Conservation (phyloP, 2,113 vertebrate species). For the Channa argus region DNA sequence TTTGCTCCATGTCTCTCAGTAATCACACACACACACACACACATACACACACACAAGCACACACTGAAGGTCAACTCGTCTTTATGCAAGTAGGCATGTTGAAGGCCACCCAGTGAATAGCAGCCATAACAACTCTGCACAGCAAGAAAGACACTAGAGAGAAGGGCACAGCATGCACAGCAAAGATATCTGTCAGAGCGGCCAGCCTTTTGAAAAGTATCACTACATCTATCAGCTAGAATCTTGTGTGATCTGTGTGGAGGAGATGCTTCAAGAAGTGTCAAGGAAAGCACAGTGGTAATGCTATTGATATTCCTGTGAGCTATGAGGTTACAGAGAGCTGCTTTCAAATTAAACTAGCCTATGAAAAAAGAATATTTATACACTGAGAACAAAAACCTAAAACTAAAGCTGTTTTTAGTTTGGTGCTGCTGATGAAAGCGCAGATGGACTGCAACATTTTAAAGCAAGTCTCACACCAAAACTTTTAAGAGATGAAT, state of each 20-base stretch:
- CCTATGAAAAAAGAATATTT: conserved; percentile 40
- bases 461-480: conserved; percentile 21
- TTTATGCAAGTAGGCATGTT: conserved; percentile 54
- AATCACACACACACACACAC: conserved; percentile 18
- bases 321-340: conserved; percentile 47
- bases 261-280: conserved; percentile 61
- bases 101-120: conserved; percentile 66
- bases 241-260: conserved; percentile 39
- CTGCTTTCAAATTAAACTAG: conserved; percentile 36
- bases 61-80: conserved; percentile 52
- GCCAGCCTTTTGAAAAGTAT: conserved; percentile 57
- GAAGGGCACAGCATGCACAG: conserved; percentile 43
- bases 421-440: conserved; percentile 42
- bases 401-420: conserved; percentile 40
- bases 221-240: conserved; percentile 59
- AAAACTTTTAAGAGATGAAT: conserved; percentile 41
- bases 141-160: conserved; percentile 51
- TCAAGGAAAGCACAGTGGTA: conserved; percentile 59
- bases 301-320: conserved; percentile 58
- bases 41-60: conserved; percentile 6
- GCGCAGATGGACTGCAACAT: conserved; percentile 4
- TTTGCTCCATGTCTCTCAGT: conserved; percentile 11
- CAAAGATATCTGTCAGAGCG: conserved; percentile 51
- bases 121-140: conserved; percentile 43
- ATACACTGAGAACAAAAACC: conserved; percentile 18